A percentile compares a stretch with the other conserved stretches of the same genome.
These are phyloP conservation scores for Diphyllodes magnificus DNA, from an alignment of 2,113 vertebrate genomes.

Conservation along the genomic window DNA sequence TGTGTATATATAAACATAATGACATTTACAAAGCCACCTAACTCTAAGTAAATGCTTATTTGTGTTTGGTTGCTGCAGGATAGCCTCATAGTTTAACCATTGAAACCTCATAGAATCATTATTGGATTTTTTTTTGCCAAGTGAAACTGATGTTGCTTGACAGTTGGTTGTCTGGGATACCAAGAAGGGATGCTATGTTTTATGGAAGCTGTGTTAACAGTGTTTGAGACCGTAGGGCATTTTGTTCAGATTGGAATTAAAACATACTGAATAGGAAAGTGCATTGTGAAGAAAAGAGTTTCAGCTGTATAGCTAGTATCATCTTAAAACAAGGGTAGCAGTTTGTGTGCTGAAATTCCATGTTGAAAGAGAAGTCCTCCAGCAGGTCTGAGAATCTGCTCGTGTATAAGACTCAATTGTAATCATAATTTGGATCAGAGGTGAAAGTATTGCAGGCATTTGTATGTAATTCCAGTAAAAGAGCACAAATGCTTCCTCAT, in stretches of 20 bases:
- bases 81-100: slow-evolving; percentile 80
- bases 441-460: background rate
- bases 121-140: background rate
- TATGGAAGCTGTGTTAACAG: background rate
- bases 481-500: background rate
- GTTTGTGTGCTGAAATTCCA: background rate
- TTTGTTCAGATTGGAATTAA: background rate
- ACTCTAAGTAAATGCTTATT: background rate
- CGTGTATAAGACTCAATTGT: fast-evolving
- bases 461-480: background rate
- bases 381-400: background rate
- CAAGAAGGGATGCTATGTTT: background rate
- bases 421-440: background rate
- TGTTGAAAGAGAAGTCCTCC: background rate
- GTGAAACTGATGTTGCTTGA: background rate
- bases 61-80: slow-evolving; percentile 75
- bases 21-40: background rate
- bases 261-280: background rate
- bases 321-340: background rate
- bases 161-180: background rate
- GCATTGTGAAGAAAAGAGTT: background rate
- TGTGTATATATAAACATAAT: background rate
- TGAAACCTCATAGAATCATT: slow-evolving; percentile 59
- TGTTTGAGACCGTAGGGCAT: background rate
- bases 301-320: background rate